Evolutionary conservation across 2,888 invertebrate genomes (phyloP), one percentile per base, ranked within the genome.

Genomic region (Phalera bucephala): DNA sequence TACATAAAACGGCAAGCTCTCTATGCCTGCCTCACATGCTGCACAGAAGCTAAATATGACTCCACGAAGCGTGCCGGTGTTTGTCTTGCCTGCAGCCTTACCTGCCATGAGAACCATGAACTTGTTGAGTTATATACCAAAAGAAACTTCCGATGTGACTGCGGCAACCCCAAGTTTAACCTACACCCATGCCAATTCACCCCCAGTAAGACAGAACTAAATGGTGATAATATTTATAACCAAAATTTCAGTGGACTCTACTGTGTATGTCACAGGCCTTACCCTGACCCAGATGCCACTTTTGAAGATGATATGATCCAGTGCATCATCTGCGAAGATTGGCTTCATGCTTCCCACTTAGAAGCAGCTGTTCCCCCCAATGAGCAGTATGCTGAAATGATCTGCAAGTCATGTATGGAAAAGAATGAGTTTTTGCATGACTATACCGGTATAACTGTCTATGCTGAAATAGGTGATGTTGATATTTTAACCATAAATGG

Each of bases 91-190:
- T 99, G 99, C 76, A 95, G 96, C 66, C 94, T 96, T 50, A 93
- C 94, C 43, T 99, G 99, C 64, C 99, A 99, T 72, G 98, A 98
- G 68, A 96, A 96, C 33, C 99, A 99, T 83, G 96, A 99, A 22
- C 91, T 99, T 0, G 90, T 98, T 31, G 99, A 99, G 75, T 90
- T 99, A 10, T 99, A 99, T 73, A 99, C 99, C 0, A 99, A 99
- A 77, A 90, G 98, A 34, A 95, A 96, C 79, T 99, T 99, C 69
- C 93, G 96, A 28, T 99, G 99, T 81, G 99, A 99, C 80, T 99
- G 99, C 83, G 97, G 97, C 19, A 97, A 96, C 74, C 90, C 91
- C 0, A 94, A 94, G 62, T 96, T 96, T 71, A 83, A 88, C n/a
- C 89, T 84, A 0, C 87, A 91, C 38, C 91, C 90, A 15, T 97